Evolutionary conservation across 2,888 invertebrate species (phyloP).

Genomic region (Euproctis similis): DNA sequence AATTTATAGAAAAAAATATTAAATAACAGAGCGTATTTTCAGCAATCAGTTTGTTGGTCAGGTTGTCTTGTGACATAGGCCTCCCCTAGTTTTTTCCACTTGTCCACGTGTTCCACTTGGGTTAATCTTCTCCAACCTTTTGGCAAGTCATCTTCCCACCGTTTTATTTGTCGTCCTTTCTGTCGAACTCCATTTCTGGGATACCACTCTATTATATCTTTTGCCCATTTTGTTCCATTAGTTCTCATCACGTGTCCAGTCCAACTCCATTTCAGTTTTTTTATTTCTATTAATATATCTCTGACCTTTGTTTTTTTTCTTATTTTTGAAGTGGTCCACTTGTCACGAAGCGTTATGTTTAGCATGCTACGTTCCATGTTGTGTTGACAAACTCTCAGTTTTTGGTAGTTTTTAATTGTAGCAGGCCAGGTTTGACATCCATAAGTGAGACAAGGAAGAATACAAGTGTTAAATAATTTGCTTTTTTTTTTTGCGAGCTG

Average conservation of each 20-base stretch:
- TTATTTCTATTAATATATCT: conserved; percentile 2
- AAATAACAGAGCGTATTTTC: no score
- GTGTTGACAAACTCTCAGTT: conserved; percentile 4
- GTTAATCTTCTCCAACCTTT: conserved; percentile 6
- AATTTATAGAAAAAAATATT: no score
- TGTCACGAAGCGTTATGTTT: conserved; percentile 4
- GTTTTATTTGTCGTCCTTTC: conserved; percentile 5
- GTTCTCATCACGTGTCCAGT: conserved; percentile 1
- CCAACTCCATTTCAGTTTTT: conserved; percentile 4
- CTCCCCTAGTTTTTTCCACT: conserved; percentile 6
- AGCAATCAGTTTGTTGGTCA: conserved; percentile 6
- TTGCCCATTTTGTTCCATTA: conserved; percentile 1
- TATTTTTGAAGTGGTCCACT: conserved; percentile 6
- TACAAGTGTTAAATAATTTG: conserved; percentile 2
- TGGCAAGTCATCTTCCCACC: conserved; percentile 7
- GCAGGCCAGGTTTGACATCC: conserved; percentile 6
- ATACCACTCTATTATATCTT: conserved; percentile 1
- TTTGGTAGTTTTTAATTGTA: conserved; percentile 3
- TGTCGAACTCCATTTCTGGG: conserved; percentile 5
- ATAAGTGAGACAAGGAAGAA: conserved; percentile 6
- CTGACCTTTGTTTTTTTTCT: conserved; percentile 4
- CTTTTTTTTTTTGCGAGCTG: no score
- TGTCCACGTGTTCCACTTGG: conserved; percentile 1
- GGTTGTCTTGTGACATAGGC: conserved; percentile 8
- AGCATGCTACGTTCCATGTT: conserved; percentile 7